Evolutionary conservation across 2,113 vertebrate genomes (phyloP), one percentile per base, ranked within the genome.

Genomic region (Asarcornis scutulata): DNA sequence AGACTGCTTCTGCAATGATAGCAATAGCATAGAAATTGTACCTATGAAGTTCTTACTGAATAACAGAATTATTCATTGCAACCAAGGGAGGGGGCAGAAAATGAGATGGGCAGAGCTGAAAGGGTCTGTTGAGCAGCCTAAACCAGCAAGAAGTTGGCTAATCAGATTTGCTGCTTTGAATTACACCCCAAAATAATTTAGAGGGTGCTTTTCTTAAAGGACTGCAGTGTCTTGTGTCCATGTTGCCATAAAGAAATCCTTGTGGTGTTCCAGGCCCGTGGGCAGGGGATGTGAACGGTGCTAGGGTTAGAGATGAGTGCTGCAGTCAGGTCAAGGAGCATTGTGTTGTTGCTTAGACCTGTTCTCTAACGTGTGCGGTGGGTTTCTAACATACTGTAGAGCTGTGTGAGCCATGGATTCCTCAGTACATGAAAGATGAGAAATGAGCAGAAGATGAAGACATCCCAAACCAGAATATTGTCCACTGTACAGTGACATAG

Each of bases 401-500:
- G 15, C 72, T 48, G 18, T 52, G 2, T 48, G 40, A 69, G 38
- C 13, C 9, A 17, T 27, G 55, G 7, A 53, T 16, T 50, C 16
- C 18, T 74, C 22, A 73, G 4, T 23, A 11, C 32, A 31, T 44
- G 53, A 85, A 91, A 73, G 64, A 34, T 17, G 14, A 74, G 8
- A 81, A 87, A 38, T 72, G 15, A 78, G 52, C 42, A 40, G 36
- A 64, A 76, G 9, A 4, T 7, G 25, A 38, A 56, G 17, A 26
- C 52, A 13, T 34, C 31, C 72, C 23, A 79, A 34, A 73, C 4
- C 26, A 64, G 53, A 83, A 44, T 76, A 75, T 46, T 23, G 21
- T 6, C 14, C 25, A 13, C 8, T 40, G 7, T 1, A 1, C 36
- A 78, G 38, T 32, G 44, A 34, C 0, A 0, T 67, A 63, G 9